Conservation (phyloP, 2,888 invertebrate species). For the Chloromyia formosa region DNA sequence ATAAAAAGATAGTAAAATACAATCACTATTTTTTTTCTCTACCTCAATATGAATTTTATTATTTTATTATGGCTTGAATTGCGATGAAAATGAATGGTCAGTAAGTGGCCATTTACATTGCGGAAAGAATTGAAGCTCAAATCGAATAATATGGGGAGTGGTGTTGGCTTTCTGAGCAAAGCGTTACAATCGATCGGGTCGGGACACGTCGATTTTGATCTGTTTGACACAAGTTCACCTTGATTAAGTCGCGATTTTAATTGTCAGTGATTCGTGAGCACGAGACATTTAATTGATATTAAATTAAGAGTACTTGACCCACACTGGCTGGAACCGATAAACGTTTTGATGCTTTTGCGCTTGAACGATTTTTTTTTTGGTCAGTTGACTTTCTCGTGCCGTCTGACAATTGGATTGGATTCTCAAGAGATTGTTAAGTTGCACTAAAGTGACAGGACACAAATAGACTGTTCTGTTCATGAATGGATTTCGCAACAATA, state of each 20-base stretch:
- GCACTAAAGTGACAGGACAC: no score
- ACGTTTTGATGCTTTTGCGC: no score
- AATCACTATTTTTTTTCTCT: neutral
- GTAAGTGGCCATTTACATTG: neutral
- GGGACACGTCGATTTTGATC: neutral
- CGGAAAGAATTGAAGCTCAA: no score
- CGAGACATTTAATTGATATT: constrained; percentile 2
- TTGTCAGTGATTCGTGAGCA: neutral
- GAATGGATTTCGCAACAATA: no score
- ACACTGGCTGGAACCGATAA: no score
- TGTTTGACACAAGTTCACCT: constrained; percentile 16
- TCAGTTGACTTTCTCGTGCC: no score
- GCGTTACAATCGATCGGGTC: neutral
- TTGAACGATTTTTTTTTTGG: no score
- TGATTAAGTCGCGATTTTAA: neutral
- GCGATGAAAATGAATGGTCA: neutral
- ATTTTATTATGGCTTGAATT: neutral
- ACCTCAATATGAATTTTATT: constrained; percentile 4
- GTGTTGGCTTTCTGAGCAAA: neutral
- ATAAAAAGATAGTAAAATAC: neutral
- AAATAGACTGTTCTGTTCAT: no score
- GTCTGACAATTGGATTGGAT: no score
- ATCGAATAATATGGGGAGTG: neutral
- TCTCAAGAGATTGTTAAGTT: no score
- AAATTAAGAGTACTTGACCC: constrained; percentile 32